Percentiles rank a stretch among this genome's conserved stretches.
These are phyloP conservation scores for Platycheirus rosarum DNA, from an alignment of 2,888 invertebrate genomes.

Conservation along the genomic window DNA sequence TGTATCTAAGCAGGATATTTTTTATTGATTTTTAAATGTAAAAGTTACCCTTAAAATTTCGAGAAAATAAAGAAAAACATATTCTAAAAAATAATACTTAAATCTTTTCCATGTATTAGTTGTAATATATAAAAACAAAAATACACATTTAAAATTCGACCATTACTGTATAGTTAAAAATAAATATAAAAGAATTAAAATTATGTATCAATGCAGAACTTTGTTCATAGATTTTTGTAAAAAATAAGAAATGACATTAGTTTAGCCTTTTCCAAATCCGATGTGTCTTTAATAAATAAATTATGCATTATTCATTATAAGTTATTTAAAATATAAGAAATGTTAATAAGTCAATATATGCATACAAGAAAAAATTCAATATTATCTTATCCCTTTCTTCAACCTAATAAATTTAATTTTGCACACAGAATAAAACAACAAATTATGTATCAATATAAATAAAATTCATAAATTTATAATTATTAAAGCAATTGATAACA, in stretches of 20 bases:
- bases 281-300: constrained; percentile 71
- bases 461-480: constrained; percentile 21
- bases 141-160: constrained; percentile 15
- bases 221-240: constrained; percentile 47
- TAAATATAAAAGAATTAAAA: constrained; percentile 15
- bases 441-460: constrained; percentile 34
- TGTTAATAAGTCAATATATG: constrained; percentile 20
- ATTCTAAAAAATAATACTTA: neutral
- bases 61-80: neutral
- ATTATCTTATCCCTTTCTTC: constrained; percentile 22
- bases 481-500: constrained; percentile 26
- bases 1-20: too few species aligned
- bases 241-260: constrained; percentile 26
- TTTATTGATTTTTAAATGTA: too few species aligned
- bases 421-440: constrained; percentile 60
- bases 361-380: constrained; percentile 7
- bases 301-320: constrained; percentile 56
- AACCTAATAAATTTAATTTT: constrained; percentile 56
- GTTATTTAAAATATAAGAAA: constrained; percentile 29
- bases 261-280: constrained; percentile 72
- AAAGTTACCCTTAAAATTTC: too few species aligned
- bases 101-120: neutral
- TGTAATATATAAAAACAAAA: neutral
- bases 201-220: constrained; percentile 36
- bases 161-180: constrained; percentile 16